phyloP scores from a whole-genome alignment of 2,888 invertebrate genomes.

The Caenorhabditis sp. region DNA sequence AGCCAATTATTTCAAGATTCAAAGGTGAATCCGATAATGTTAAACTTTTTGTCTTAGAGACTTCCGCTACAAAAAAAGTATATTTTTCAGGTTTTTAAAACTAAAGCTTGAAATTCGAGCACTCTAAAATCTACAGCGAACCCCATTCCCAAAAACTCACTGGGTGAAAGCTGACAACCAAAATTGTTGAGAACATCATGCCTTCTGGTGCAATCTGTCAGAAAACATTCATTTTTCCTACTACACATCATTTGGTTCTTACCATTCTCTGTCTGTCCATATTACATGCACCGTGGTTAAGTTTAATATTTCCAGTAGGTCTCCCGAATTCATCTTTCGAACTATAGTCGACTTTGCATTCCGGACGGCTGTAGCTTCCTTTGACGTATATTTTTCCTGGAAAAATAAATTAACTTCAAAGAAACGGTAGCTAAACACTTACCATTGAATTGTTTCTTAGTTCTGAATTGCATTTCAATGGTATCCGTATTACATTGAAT shows the following conservation, averaged over 20 bases:
- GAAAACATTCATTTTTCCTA: slow-evolving; percentile 11
- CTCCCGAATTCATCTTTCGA: slow-evolving; percentile 53
- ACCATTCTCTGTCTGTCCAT: slow-evolving; percentile 71
- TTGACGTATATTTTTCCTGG: slow-evolving; percentile 71
- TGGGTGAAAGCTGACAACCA: slow-evolving; percentile 71
- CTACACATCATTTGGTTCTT: neutral
- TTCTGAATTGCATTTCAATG: slow-evolving; percentile 68
- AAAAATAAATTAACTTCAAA: slow-evolving; percentile 4
- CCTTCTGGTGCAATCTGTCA: slow-evolving; percentile 65
- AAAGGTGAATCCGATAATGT: too few species aligned
- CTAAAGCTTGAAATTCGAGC: too few species aligned
- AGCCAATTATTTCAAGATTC: too few species aligned
- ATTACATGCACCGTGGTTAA: slow-evolving; percentile 70
- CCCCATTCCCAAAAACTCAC: too few species aligned
- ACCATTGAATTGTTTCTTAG: slow-evolving; percentile 63
- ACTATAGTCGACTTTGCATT: slow-evolving; percentile 62
- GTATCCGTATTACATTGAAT: slow-evolving; percentile 68
- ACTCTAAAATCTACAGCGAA: too few species aligned
- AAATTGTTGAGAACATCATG: slow-evolving; percentile 70
- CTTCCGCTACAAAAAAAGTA: too few species aligned
- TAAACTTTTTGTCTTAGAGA: too few species aligned
- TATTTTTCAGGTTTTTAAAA: too few species aligned
- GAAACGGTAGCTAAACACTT: neutral
- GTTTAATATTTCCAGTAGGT: slow-evolving; percentile 65
- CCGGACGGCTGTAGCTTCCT: slow-evolving; percentile 69